Base-by-base conservation (phyloP, 2,888 invertebrate species). In the Apomyelois bistriatella region DNA sequence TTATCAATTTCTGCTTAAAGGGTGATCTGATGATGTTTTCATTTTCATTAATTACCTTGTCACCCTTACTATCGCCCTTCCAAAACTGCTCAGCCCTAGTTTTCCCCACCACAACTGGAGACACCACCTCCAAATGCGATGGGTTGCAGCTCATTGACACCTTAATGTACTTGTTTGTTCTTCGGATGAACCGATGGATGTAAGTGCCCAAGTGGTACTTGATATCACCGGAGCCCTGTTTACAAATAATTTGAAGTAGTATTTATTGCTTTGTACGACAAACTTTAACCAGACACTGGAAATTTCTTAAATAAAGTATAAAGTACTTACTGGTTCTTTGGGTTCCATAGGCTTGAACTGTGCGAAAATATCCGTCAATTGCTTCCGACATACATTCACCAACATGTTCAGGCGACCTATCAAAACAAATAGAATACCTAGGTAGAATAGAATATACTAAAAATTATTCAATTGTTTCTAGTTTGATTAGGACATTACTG, bases 191-290 rank as follows among this genome's bases (percentile, higher is more conserved):
- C 28, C 96, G 93, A 72, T 96, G 96, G 72, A 96, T 95, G 72
- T 94, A 95, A 54, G 97, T 96, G 51, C 97, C 98, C 74, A 98
- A 90, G 85, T 98, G 98, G 84, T 98, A 97, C 81, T 98, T 98
- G 0, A 98, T 96, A 85, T 98, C 98, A 52, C 98, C 98, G 16
- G 96, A 96, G 37, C 96, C 96, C 89, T 89, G 57, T n/a, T 40
- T 0, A 13, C 38, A 38, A 12, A 13, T 10, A 32, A 32, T 7
- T 7, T 9, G 3, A 32, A 8, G 32, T 32, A 32, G 7, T 32
- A 6, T 7, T 32, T 7, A 9, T 32, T 32, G 2, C 10, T 32
- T 32, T 3, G 5, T 22, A 22, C 22, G 5, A 22, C n/a, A 22
- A 5, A 5, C 22, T 22, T 2, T 22, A 22, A n/a, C n/a, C n/a